Base-by-base conservation (phyloP, 2,113 vertebrate genomes). In the Hippopotamus amphibius region DNA sequence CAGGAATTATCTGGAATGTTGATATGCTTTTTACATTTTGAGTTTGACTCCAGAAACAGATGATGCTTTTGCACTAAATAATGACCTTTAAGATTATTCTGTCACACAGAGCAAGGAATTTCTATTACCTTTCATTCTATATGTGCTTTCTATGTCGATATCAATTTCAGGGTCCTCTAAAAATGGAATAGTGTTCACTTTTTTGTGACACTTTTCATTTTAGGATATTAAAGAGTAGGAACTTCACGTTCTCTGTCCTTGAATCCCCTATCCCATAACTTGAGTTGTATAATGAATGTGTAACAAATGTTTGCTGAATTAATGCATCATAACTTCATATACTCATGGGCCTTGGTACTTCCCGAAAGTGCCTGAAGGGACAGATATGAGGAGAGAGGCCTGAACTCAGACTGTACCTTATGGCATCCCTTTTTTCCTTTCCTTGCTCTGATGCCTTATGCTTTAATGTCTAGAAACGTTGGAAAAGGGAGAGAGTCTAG, bases 21-120 rank as follows among this genome's bases (percentile, higher is more conserved):
- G 68, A 37, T 87, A 26, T 33, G 90, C 95, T 96, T 97, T 80
- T 97, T 0, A 65, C 84, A 88, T 69, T 97, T 55, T 46, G 92
- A 68, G 6, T 74, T 90, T 79, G 65, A 19, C 26, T 85, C 57
- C 30, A 86, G 95, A 85, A 97, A n/a, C 19, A 83, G 30, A 59
- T 69, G 82, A 59, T 79, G 15, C 9, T 76, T 96, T 97, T 41
- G 0, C 63, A 79, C 84, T 69, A 88, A 76, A 84, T 76, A 93
- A 68, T 97, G 28, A 66, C 28, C 30, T 88, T 76, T 82, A 82
- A 93, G 41, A 55, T 48, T 33, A 61, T 94, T 92, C 88, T 84
- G n/a, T 93, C 81, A 61, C 72, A 87, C 30, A 53, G 85, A 71
- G 76, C 95, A 94, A 55, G 72, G 86, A 65, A 17, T 80, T 65